Base-by-base conservation (phyloP, 2,113 vertebrate genomes). In the Tringa solitaria region DNA sequence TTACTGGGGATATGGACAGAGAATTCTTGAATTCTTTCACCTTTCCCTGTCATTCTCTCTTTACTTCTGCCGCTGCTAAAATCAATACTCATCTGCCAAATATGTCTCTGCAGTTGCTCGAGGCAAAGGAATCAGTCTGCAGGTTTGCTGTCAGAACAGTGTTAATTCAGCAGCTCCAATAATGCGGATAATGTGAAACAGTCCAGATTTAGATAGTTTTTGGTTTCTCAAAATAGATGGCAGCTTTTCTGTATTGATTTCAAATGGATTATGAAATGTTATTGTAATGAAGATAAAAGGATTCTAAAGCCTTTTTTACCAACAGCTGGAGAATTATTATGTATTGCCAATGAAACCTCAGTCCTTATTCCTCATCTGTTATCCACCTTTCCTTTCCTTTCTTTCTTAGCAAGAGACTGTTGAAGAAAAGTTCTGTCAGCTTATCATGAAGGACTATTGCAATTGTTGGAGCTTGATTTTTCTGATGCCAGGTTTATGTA, bases 121-220 rank as follows among this genome's bases (percentile, higher is more conserved):
- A 85, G 86, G 95, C 69, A 61, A 69, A 89, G 73, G 80, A 90
- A 57, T 78, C 72, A 8, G 50, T 76, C 20, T 43, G 45, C 75
- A 91, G 77, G 77, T 92, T 92, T 93, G 69, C 72, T 93, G 86
- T 89, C 69, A 87, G 73, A 92, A n/a, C 45, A 37, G 43, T 73
- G 80, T 85, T 95, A 91, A 94, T 93, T 95, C 92, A 82, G 89
- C 92, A 79, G 45, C 77, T 93, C 73, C 76, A 76, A 17, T 85
- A 96, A 81, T 41, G 56, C 9, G 8, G 80, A 28, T 84, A 86
- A 88, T 86, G 85, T 78, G 79, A 56, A 84, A 32, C 20, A 23
- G 8, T 57, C 77, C 48, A 37, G 39, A 63, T 69, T 60, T 87
- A 75, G 89, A 37, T 33, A 73, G 53, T 9, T 78, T 61, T 53